Conservation (phyloP, 2,797 vertebrate genomes). For the Spinibarbus caldwelli region DNA sequence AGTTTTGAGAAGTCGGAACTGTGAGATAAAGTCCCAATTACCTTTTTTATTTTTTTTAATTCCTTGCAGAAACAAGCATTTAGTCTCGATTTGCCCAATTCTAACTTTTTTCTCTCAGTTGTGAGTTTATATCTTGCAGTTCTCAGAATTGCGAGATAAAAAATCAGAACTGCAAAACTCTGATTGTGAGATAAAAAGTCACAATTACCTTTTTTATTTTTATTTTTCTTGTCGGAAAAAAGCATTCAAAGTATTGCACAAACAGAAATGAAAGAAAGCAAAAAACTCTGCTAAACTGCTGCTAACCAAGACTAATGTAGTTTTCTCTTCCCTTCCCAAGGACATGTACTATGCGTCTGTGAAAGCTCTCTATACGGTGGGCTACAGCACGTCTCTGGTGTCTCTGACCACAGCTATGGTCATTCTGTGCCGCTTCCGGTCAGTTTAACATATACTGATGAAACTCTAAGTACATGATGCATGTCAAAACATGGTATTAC, state of each 20-base stretch:
- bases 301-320: not conserved
- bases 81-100: not conserved
- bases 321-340: conserved; percentile 68
- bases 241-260: too few relatives aligned
- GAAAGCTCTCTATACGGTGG: conserved; percentile 96
- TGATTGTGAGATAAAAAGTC: not conserved
- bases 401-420: conserved; percentile 97
- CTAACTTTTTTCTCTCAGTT: not conserved
- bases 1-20: not conserved
- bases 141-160: not conserved
- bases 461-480: not conserved
- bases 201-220: not conserved
- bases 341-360: conserved; percentile 90
- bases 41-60: too few relatives aligned
- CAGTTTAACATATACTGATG: conserved; percentile 58
- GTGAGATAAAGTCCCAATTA: too few relatives aligned
- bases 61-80: not conserved
- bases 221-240: too few relatives aligned
- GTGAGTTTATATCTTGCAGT: not conserved
- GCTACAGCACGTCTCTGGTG: conserved; percentile 96
- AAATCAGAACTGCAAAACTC: not conserved
- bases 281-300: not conserved
- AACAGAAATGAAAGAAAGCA: too few relatives aligned
- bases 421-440: conserved; percentile 97
- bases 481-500: not conserved